These are phyloP conservation scores for Sebastes kiyomatsui DNA, from an alignment of 2,797 vertebrate genomes.

Conservation along the genomic window DNA sequence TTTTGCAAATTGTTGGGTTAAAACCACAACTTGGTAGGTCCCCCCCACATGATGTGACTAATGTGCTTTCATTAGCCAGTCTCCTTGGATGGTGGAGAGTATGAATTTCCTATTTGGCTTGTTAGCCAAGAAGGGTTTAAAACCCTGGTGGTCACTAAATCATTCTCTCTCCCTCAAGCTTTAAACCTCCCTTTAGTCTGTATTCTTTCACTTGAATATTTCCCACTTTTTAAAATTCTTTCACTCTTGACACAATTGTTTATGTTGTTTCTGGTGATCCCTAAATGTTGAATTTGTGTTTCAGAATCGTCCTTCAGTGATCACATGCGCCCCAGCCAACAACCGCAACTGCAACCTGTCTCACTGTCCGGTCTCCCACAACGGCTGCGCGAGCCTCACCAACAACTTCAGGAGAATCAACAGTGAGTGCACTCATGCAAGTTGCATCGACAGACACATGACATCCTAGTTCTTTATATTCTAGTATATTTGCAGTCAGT, in stretches of 20 bases:
- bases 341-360: constrained; percentile 97
- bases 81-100: not conserved
- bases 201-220: not conserved
- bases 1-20: not conserved
- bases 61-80: constrained; percentile 13
- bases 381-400: constrained; percentile 84
- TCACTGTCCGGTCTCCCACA: constrained; percentile 93
- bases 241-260: not conserved
- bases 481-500: not conserved
- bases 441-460: not conserved
- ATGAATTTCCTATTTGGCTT: constrained; percentile 18
- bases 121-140: not conserved
- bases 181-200: not conserved
- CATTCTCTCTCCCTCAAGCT: not conserved
- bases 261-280: not conserved
- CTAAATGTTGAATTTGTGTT: constrained; percentile 22
- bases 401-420: constrained; percentile 90
- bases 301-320: constrained; percentile 97
- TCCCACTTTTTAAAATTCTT: not conserved
- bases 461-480: not conserved
- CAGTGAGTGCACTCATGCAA: constrained; percentile 82
- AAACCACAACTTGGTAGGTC: constrained; percentile 13
- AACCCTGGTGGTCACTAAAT: constrained; percentile 24
- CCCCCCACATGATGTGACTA: constrained; percentile 5
- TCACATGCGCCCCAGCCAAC: constrained; percentile 95